These are phyloP conservation scores for Monochamus saltuarius DNA, from an alignment of 1,140 invertebrate genomes.

Conservation along the genomic window DNA sequence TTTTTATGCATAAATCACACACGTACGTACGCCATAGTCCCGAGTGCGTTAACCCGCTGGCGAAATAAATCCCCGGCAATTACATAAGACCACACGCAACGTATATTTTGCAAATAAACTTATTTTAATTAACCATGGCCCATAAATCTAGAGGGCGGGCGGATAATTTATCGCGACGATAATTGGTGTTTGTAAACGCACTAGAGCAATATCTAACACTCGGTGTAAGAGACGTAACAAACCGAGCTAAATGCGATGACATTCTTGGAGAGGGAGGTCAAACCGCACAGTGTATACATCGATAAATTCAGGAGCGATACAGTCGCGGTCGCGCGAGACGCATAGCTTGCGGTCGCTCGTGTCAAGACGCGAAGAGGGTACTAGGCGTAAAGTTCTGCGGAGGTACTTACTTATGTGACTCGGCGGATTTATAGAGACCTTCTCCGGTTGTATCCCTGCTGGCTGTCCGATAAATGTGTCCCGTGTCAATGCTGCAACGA, in stretches of 20 bases:
- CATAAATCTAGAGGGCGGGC: not conserved
- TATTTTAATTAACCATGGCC: not conserved
- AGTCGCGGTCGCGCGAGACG: slow-evolving; percentile 15
- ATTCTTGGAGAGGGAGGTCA: slow-evolving; percentile 19
- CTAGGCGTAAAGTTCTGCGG: no score
- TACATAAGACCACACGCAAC: no score
- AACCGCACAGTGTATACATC: slow-evolving; percentile 14
- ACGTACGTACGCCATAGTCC: no score
- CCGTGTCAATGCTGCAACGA: no score
- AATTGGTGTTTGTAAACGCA: slow-evolving; percentile 19
- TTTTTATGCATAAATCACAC: no score
- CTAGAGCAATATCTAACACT: slow-evolving; percentile 18
- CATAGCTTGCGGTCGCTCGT: slow-evolving; percentile 17
- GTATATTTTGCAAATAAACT: not conserved
- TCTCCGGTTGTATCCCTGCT: no score
- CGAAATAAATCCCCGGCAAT: no score
- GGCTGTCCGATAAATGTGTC: no score
- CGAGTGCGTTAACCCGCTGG: no score
- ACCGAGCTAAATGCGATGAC: slow-evolving; percentile 15
- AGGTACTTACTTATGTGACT: no score
- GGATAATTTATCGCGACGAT: slow-evolving; percentile 13
- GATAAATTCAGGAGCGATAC: slow-evolving; percentile 19
- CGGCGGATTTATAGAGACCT: no score
- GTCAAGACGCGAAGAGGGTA: slow-evolving; percentile 2
- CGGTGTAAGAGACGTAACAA: slow-evolving; percentile 12